Base-by-base conservation (phyloP, 2,797 vertebrate genomes). In the Sebastiscus tertius region DNA sequence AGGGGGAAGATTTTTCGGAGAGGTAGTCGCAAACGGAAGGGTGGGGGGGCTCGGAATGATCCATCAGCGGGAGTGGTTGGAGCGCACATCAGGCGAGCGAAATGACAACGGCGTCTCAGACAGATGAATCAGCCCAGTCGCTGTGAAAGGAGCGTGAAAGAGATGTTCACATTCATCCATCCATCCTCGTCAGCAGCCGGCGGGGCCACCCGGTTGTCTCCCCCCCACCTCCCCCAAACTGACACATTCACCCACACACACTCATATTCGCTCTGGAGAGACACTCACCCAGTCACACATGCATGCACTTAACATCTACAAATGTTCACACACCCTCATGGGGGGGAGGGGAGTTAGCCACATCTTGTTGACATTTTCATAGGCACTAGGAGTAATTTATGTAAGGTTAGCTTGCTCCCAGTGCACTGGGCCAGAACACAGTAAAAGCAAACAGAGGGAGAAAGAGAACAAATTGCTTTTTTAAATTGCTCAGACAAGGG, bases 391-490 rank as follows among this genome's bases (percentile, higher is more conserved):
- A 87, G 90, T 94, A 93, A 94, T 94, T 93, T 94, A 93, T 92
- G 93, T 92, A 88, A 92, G 91, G 92, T 93, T 92, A 91, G 92
- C 84, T 80, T 62, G 90, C 87, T 92, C 91, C 88, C 91, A 75
- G 90, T 83, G 93, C 93, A 88, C 77, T 77, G 82, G 88, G 89
- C 89, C 90, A 90, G 90, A 94, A 93, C 93, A 90, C 90, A 77
- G 92, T 87, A 70, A 93, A 92, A 93, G 92, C 93, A 94, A 94
- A 94, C 93, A 94, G 79, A 90, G 89, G 83, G 85, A 86, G 89
- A 94, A 93, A 93, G 80, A 88, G 88, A 94, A 94, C 93, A 94
- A 94, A 94, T 94, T 94, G 93, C 93, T 94, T 93, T 94, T 94
- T 95, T 93, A 94, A 94, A 94, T 94, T 94, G 92, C 92, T 83